Conservation (phyloP, 2,888 invertebrate species). For the Tachystola acroxantha region DNA sequence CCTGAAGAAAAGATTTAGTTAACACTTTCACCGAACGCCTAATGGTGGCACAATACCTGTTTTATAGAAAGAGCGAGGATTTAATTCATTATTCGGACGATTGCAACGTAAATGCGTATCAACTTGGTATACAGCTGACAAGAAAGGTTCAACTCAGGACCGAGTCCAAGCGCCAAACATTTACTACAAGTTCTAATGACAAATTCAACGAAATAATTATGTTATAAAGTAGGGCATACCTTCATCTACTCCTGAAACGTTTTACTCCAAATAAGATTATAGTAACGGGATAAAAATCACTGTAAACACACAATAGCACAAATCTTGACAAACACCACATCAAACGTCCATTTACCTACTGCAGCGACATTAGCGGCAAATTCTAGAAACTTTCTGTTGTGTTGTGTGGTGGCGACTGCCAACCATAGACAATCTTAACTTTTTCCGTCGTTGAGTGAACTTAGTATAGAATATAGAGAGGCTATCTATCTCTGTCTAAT, state of each 20-base stretch:
- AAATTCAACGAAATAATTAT: conserved; percentile 27
- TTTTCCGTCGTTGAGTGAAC: no score
- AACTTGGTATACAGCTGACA: conserved; percentile 76
- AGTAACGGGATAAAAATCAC: conserved; percentile 67
- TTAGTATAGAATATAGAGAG: no score
- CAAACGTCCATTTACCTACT: conserved; percentile 83
- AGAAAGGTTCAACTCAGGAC: conserved; percentile 53
- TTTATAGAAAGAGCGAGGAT: conserved; percentile 42
- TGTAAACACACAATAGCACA: conserved; percentile 82
- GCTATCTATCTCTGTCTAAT: no score
- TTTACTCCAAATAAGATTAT: conserved; percentile 68
- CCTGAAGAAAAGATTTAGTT: conserved; percentile 56
- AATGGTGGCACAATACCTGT: conserved; percentile 27
- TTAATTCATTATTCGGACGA: conserved; percentile 66
- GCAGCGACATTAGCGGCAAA: conserved; percentile 65
- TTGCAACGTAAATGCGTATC: conserved; percentile 67
- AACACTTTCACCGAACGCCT: conserved; percentile 28
- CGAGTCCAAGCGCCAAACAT: conserved; percentile 60
- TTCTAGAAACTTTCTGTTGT: conserved; percentile 53
- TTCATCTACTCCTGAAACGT: conserved; percentile 82
- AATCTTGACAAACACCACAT: conserved; percentile 81
- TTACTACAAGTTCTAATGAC: conserved; percentile 17
- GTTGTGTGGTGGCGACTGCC: conserved; percentile 47
- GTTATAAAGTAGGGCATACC: conserved; percentile 53
- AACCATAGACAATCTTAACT: conserved; percentile 35